Conservation (phyloP, 2,113 vertebrate species). For the Pagrus major region DNA sequence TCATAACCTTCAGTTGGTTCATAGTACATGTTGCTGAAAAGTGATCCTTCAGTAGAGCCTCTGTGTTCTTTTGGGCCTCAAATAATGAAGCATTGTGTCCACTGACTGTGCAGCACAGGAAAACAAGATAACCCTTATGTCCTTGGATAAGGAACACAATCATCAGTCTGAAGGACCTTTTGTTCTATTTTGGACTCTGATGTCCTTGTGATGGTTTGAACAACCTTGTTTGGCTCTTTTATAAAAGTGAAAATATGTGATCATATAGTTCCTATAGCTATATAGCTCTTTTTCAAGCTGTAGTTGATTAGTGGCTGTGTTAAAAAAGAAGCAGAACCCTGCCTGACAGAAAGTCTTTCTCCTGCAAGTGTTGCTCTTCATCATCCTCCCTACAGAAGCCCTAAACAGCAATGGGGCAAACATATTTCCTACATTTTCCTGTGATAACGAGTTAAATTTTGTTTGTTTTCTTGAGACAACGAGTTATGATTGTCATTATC, state of each 20-base stretch:
- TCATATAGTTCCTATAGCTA: background rate
- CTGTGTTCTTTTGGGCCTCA: slow-evolving; percentile 19
- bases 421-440: too few relatives aligned
- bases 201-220: slow-evolving; percentile 16
- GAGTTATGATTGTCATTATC: too few relatives aligned
- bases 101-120: slow-evolving; percentile 11
- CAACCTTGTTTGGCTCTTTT: background rate
- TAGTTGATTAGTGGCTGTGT: background rate
- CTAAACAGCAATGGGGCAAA: too few relatives aligned
- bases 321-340: slow-evolving; percentile 14
- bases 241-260: background rate
- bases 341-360: too few relatives aligned
- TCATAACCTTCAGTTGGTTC: slow-evolving; percentile 14
- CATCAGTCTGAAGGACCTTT: background rate
- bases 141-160: slow-evolving; percentile 15
- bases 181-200: background rate
- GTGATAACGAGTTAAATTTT: too few relatives aligned
- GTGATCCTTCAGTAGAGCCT: slow-evolving; percentile 20
- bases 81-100: slow-evolving; percentile 51
- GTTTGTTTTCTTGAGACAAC: too few relatives aligned
- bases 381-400: too few relatives aligned
- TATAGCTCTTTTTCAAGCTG: slow-evolving; percentile 2
- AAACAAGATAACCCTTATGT: slow-evolving; percentile 27
- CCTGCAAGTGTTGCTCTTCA: background rate
- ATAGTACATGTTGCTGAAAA: slow-evolving; percentile 10